Base-by-base conservation (phyloP, 2,888 invertebrate species). In the Ennomos fuscantarius region DNA sequence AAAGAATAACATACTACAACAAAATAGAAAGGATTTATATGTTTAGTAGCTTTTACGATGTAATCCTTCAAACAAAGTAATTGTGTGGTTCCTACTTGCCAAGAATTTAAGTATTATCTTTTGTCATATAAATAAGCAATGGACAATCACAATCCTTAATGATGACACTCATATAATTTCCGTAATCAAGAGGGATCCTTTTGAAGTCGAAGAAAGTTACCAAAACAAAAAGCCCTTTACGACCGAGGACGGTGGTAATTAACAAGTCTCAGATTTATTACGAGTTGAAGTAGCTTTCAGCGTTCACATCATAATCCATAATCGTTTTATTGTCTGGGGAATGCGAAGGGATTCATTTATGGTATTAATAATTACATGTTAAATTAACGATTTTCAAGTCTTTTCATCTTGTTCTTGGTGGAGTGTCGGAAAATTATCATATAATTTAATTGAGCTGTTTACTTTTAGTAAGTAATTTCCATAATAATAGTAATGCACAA, bases 261-360 rank as follows among this genome's bases (percentile, higher is more conserved):
- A 88, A 87, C 85, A 87, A 87, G 82, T 85, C 85, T 79, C 77
- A 60, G 76, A 87, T 88, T 89, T 87, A 88, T 87, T 83, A 83
- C 78, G 78, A 81, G 75, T 82, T 76, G 79, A 86, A 88, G 87
- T 83, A 86, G 84, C 89, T 87, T 87, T 83, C 83, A 85, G 73
- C 84, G 86, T 87, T 86, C 84, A 87, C 85, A 86, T 87, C 82
- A 89, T 86, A 86, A 87, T 87, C 83, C 73, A 72, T 84, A 86
- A 86, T 78, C 82, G 82, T 87, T 89, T 87, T 86, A 87, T 82
- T 85, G 83, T 85, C 69, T 63, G 65, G 60, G 62, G 76, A 77
- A 72, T 63, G 62, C 69, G 65, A 51, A 71, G 52, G 65, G 58
- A 60, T 65, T 58, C 56, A 66, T 70, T 61, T 69, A 44, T 51